These are phyloP conservation scores for Drosophila asahinai DNA, from an alignment of 1,140 invertebrate species.

Conservation along the genomic window DNA sequence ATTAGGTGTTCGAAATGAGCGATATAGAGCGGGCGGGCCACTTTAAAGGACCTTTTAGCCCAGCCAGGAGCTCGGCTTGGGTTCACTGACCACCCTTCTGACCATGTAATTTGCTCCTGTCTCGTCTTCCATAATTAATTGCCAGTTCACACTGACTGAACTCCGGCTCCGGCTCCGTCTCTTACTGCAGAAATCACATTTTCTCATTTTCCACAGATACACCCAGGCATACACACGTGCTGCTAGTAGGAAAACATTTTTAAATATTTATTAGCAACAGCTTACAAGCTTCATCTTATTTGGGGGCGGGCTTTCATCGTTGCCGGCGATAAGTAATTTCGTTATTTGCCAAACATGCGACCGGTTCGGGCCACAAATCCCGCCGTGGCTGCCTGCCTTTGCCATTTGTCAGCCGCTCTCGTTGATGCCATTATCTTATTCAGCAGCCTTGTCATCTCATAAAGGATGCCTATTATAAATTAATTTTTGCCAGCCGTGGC, in stretches of 20 bases:
- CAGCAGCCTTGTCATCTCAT: conserved; percentile 82
- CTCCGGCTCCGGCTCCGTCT: not conserved
- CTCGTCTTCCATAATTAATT: conserved; percentile 69
- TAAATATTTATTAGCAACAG: conserved; percentile 82
- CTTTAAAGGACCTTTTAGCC: conserved; percentile 2
- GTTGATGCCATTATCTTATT: conserved; percentile 83
- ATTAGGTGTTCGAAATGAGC: conserved; percentile 17
- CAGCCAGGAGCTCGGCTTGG: not conserved
- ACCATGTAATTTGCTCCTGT: conserved; percentile 12
- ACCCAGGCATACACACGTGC: not conserved
- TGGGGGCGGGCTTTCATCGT: conserved; percentile 40
- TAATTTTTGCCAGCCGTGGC: conserved; percentile 78
- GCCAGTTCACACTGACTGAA: conserved; percentile 28
- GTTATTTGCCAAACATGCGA: conserved; percentile 77
- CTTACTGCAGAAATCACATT: conserved; percentile 61
- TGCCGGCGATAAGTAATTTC: conserved; percentile 74
- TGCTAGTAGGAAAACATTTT: conserved; percentile 60
- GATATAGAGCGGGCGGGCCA: not conserved
- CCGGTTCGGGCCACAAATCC: conserved; percentile 49
- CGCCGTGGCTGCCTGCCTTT: conserved; percentile 26
- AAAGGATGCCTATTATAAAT: conserved; percentile 85
- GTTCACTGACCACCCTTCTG: conserved; percentile 40
- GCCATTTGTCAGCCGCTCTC: conserved; percentile 68
- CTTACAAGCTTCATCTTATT: conserved; percentile 74
- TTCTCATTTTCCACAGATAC: conserved; percentile 57